Evolutionary conservation across 2,797 vertebrate species (phyloP).

Genomic region (Poecilia gillii): DNA sequence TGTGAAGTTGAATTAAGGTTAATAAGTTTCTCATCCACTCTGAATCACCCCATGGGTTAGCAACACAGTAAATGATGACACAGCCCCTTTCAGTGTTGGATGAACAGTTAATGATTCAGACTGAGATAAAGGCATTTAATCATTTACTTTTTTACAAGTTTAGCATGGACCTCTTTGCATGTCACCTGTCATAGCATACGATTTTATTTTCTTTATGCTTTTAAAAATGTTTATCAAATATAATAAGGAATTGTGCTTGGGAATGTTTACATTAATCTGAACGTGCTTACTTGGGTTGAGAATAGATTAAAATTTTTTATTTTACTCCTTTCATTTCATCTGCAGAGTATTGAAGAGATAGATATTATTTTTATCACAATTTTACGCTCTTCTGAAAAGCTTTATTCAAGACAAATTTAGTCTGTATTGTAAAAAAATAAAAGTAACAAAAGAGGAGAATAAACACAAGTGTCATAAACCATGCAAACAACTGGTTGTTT

Average conservation of each 20-base stretch:
- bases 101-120: slow-evolving; percentile 2
- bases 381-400: not conserved
- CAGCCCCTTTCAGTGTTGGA: slow-evolving; percentile 8
- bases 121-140: not conserved
- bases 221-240: not conserved
- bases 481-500: no score
- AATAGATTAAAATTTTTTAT: not conserved
- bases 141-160: not conserved
- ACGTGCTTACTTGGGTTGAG: not conserved
- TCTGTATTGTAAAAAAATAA: not conserved
- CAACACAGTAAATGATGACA: slow-evolving; percentile 8
- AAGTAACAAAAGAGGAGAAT: not conserved
- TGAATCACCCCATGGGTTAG: not conserved
- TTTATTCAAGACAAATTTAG: not conserved
- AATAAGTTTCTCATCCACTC: not conserved
- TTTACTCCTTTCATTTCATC: not conserved
- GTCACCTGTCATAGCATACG: not conserved
- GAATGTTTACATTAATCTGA: not conserved
- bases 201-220: not conserved
- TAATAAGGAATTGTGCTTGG: not conserved
- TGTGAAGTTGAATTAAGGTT: not conserved
- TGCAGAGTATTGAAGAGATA: not conserved
- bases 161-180: not conserved
- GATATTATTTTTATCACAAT: not conserved
- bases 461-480: no score